Evolutionary conservation across 1,140 invertebrate genomes (phyloP).

Genomic region (Geopemphigus sp.): DNA sequence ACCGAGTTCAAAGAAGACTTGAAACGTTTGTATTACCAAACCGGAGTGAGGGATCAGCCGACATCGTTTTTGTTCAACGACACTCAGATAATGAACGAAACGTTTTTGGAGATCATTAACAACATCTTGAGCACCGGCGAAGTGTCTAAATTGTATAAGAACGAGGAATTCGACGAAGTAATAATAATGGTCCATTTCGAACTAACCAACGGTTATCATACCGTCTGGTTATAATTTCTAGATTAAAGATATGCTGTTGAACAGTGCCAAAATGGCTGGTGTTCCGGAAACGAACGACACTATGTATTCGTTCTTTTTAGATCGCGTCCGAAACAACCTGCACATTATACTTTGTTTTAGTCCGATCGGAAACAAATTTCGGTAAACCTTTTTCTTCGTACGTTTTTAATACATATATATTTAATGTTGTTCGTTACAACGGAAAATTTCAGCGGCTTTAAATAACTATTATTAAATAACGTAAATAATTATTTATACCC

Average conservation of each 20-base stretch:
- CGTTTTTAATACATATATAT: no score
- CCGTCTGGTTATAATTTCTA: neutral
- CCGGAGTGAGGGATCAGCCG: slow-evolving; percentile 72
- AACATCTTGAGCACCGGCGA: slow-evolving; percentile 83
- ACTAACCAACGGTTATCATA: neutral
- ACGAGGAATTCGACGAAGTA: slow-evolving; percentile 58
- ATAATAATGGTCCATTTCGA: slow-evolving; percentile 53
- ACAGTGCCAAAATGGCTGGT: slow-evolving; percentile 4
- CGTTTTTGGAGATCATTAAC: slow-evolving; percentile 84
- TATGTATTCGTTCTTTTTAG: slow-evolving; percentile 72
- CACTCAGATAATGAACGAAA: slow-evolving; percentile 71
- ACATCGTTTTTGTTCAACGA: slow-evolving; percentile 80
- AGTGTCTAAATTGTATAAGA: slow-evolving; percentile 64
- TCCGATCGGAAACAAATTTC: slow-evolving; percentile 72
- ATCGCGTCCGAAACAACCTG: slow-evolving; percentile 72
- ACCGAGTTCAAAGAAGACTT: slow-evolving; percentile 80
- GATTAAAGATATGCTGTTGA: slow-evolving; percentile 1
- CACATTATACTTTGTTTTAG: slow-evolving; percentile 83
- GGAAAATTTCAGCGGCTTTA: no score
- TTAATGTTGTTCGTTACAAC: no score
- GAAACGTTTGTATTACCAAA: slow-evolving; percentile 70
- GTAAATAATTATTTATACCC: no score
- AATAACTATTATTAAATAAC: no score
- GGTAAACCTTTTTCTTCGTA: slow-evolving; percentile 53
- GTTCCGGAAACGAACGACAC: slow-evolving; percentile 59